Evolutionary conservation across 2,113 vertebrate genomes (phyloP).

Genomic region (Fukomys damarensis): DNA sequence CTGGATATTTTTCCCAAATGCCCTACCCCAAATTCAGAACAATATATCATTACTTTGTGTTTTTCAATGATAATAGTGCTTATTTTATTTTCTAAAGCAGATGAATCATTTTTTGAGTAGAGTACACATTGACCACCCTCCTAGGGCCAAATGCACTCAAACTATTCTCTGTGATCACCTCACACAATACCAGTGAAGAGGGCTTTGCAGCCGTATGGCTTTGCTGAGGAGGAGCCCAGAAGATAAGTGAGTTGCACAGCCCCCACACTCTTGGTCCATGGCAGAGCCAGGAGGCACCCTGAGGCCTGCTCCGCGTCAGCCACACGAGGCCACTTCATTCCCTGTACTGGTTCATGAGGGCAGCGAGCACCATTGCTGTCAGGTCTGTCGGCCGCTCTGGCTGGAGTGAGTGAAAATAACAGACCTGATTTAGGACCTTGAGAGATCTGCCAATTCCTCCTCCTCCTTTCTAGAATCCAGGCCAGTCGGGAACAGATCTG

Average conservation of each 20-base stretch:
- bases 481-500: constrained; percentile 12
- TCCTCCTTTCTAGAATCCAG: not conserved
- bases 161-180: not conserved
- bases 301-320: not conserved
- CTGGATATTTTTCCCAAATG: not conserved
- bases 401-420: constrained; percentile 60
- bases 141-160: not conserved
- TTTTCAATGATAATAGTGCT: not conserved
- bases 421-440: constrained; percentile 20
- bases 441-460: constrained; percentile 29
- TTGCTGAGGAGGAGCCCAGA: not conserved
- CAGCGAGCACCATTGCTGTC: not conserved
- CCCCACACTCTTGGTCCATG: not conserved
- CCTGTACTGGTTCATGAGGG: not conserved
- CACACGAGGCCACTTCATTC: not conserved
- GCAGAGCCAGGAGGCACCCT: not conserved
- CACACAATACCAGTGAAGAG: not conserved
- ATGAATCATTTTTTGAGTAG: not conserved
- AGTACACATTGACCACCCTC: not conserved
- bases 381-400: constrained; percentile 35
- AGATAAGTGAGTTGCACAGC: not conserved
- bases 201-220: not conserved
- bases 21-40: not conserved
- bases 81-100: constrained; percentile 30
- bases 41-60: not conserved